phyloP scores from a whole-genome alignment of 2,888 invertebrate genomes.

The Eutolmus rufibarbis region DNA sequence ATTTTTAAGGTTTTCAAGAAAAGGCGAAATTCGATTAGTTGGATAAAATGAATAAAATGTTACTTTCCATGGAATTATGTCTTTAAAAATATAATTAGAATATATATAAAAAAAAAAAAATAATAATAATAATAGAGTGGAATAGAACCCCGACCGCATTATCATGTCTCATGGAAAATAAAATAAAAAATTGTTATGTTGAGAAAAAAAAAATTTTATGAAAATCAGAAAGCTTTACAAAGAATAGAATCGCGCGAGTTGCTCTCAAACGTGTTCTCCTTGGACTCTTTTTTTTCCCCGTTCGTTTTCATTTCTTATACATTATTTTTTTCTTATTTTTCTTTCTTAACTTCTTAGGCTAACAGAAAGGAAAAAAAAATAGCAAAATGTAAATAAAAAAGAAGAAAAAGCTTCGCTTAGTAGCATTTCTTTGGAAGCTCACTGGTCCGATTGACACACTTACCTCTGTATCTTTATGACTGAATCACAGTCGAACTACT shows the following conservation, averaged over 20 bases:
- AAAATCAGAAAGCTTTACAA: not conserved
- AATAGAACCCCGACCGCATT: not conserved
- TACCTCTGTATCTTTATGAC: not conserved
- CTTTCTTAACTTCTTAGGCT: not conserved
- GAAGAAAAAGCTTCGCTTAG: not conserved
- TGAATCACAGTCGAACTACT: not conserved
- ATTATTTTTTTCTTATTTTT: not conserved
- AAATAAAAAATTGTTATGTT: not conserved
- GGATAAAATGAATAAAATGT: not conserved
- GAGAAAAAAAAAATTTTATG: not conserved
- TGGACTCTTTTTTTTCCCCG: not conserved
- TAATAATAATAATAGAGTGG: too few species aligned
- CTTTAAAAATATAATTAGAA: too few species aligned
- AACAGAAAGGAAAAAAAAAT: not conserved
- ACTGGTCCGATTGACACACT: not conserved
- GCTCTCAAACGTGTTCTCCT: not conserved
- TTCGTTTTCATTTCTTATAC: not conserved
- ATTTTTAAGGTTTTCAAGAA: too few species aligned
- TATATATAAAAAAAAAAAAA: not conserved
- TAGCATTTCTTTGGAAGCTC: not conserved
- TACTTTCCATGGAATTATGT: not conserved
- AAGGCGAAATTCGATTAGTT: too few species aligned
- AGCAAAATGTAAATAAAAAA: not conserved
- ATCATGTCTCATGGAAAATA: not conserved
- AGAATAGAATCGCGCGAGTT: not conserved